Evolutionary conservation across 2,888 invertebrate genomes (phyloP).

Genomic region (Penaeus monodon): DNA sequence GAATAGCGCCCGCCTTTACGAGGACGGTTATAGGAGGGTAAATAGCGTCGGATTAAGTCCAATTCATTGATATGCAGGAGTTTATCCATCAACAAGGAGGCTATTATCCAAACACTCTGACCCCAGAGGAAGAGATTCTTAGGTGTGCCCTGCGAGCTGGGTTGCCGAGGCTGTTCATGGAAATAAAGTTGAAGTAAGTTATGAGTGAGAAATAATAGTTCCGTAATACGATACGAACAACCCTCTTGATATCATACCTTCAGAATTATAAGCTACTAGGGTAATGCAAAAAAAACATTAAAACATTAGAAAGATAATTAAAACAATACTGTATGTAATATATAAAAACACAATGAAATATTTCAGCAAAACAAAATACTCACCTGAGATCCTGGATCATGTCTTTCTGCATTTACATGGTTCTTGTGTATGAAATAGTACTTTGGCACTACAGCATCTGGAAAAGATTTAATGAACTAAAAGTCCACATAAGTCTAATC

Average conservation of each 20-base stretch:
- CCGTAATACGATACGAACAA: too few species aligned
- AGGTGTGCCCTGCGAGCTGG: slow-evolving; percentile 75
- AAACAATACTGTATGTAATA: too few species aligned
- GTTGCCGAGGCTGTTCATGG: slow-evolving; percentile 73
- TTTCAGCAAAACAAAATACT: background rate
- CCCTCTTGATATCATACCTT: too few species aligned
- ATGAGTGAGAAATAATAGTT: too few species aligned
- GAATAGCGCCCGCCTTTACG: slow-evolving; percentile 93
- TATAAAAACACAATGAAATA: too few species aligned
- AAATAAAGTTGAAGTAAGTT: background rate
- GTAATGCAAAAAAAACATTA: too few species aligned
- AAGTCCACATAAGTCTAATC: background rate
- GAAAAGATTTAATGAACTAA: slow-evolving; percentile 66
- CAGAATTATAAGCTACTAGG: too few species aligned
- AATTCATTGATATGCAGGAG: slow-evolving; percentile 93
- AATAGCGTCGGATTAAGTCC: slow-evolving; percentile 93
- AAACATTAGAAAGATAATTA: too few species aligned
- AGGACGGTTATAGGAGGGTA: slow-evolving; percentile 96
- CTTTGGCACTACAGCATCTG: slow-evolving; percentile 93
- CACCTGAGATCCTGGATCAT: slow-evolving; percentile 76
- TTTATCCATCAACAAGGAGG: slow-evolving; percentile 89
- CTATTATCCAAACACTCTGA: slow-evolving; percentile 94
- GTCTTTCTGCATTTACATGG: slow-evolving; percentile 79
- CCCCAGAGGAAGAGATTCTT: slow-evolving; percentile 88
- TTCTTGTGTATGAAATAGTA: slow-evolving; percentile 88